Percentiles rank a stretch among this genome's conserved stretches.
Evolutionary conservation across 1,140 invertebrate species (phyloP).

Genomic region (Drosophila pallidifrons): DNA sequence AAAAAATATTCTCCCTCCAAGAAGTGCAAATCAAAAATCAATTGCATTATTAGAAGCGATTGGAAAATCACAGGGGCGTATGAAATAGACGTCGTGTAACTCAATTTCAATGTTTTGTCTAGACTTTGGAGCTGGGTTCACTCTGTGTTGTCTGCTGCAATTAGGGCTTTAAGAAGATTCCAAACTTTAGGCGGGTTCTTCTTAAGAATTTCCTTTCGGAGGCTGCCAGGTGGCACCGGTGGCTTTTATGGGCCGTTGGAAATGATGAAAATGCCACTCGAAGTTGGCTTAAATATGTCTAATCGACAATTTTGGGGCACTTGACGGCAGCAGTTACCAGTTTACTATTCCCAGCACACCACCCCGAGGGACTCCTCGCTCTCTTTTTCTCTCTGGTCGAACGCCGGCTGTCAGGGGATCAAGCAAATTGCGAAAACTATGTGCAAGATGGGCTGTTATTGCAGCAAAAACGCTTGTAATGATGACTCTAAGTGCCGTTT

Average conservation of each 20-base stretch:
- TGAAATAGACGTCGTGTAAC: conserved; percentile 37
- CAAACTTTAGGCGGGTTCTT: conserved; percentile 10
- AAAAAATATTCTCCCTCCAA: conserved; percentile 28
- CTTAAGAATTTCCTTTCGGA: conserved; percentile 27
- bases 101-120: conserved; percentile 54
- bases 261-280: conserved; percentile 69
- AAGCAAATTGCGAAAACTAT: conserved; percentile 85
- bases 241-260: conserved; percentile 64
- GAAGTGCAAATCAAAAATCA: conserved; percentile 77
- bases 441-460: conserved; percentile 85
- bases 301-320: conserved; percentile 76
- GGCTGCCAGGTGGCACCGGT: conserved; percentile 54
- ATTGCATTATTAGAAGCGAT: conserved; percentile 79
- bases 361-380: conserved; percentile 3
- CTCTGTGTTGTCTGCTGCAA: conserved; percentile 26
- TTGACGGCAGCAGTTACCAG: conserved; percentile 70
- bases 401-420: conserved; percentile 62
- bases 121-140: conserved; percentile 32
- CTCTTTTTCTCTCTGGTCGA: not conserved
- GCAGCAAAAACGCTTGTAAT: conserved; percentile 84
- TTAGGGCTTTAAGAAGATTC: conserved; percentile 23
- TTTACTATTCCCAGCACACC: conserved; percentile 16
- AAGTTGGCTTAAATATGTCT: conserved; percentile 70
- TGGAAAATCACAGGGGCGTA: conserved; percentile 50
- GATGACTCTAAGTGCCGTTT: conserved; percentile 85